Evolutionary conservation across 2,888 invertebrate species (phyloP).

Genomic region (Schizaphis graminum): DNA sequence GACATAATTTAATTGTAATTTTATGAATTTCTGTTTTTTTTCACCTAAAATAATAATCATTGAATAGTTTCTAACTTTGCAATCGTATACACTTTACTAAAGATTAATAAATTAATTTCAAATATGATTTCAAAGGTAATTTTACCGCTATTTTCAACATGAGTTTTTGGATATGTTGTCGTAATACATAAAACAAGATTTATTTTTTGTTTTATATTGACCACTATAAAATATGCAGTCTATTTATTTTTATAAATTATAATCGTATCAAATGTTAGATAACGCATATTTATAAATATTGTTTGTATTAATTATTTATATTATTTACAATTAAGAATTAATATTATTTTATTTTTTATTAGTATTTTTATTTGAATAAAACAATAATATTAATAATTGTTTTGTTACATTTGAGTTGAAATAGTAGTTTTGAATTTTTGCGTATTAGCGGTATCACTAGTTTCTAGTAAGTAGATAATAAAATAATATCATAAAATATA

Average conservation of each 20-base stretch:
- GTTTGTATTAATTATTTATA: neutral
- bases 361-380: neutral
- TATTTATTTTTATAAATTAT: neutral
- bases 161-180: neutral
- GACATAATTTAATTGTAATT: neutral
- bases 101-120: neutral
- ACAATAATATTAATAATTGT: neutral
- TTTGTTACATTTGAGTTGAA: neutral
- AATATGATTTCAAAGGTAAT: neutral
- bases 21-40: neutral
- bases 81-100: neutral
- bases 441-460: neutral
- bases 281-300: neutral
- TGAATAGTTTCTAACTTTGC: constrained; percentile 3
- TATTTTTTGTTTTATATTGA: neutral
- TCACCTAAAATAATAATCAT: neutral
- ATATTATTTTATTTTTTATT: neutral
- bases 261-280: neutral
- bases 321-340: too few species aligned
- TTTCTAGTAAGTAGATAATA: neutral
- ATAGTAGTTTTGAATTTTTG: neutral
- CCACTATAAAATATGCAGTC: neutral
- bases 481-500: neutral
- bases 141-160: neutral
- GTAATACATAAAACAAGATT: neutral